phyloP scores from a whole-genome alignment of 2,797 vertebrate species.

The Typhlichthys eigenmanni region DNA sequence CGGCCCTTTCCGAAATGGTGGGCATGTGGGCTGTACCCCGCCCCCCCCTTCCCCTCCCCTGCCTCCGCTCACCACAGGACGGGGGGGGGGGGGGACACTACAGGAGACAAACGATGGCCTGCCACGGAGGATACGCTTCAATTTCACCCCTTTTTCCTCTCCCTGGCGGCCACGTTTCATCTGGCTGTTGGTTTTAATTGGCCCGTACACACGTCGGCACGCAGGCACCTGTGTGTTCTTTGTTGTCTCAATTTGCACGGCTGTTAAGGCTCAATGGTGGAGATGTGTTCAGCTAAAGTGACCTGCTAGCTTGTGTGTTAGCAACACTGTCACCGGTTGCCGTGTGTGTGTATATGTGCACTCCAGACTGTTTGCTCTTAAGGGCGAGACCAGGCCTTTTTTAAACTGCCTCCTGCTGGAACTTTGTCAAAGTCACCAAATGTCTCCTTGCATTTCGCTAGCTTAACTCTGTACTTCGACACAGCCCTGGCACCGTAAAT shows the following conservation, averaged over 20 bases:
- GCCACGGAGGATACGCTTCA: conserved; percentile 78
- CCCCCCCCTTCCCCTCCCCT: conserved; percentile 33
- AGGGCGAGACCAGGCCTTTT: no score
- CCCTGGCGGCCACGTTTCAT: conserved; percentile 60
- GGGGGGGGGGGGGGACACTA: conserved; percentile 72
- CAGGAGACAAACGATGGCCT: conserved; percentile 70
- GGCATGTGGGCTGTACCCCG: conserved; percentile 33
- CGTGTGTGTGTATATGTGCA: neutral
- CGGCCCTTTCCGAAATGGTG: conserved; percentile 31
- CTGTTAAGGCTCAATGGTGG: conserved; percentile 69
- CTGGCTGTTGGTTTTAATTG: conserved; percentile 73
- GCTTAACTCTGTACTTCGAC: no score
- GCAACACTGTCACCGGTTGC: neutral
- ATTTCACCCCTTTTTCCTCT: conserved; percentile 71
- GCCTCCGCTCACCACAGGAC: conserved; percentile 67
- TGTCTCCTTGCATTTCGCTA: no score
- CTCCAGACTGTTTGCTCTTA: no score
- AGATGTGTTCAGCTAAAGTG: conserved; percentile 31
- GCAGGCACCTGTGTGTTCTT: conserved; percentile 67
- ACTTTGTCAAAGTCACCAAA: no score
- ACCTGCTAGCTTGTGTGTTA: no score
- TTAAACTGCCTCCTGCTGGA: no score
- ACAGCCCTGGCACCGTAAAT: no score
- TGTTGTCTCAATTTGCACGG: conserved; percentile 76
- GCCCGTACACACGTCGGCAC: conserved; percentile 72